Percentiles rank a stretch among this genome's conserved stretches.
Evolutionary conservation across 1,140 invertebrate genomes (phyloP).

Genomic region (Phymorhynchus buccinoides): DNA sequence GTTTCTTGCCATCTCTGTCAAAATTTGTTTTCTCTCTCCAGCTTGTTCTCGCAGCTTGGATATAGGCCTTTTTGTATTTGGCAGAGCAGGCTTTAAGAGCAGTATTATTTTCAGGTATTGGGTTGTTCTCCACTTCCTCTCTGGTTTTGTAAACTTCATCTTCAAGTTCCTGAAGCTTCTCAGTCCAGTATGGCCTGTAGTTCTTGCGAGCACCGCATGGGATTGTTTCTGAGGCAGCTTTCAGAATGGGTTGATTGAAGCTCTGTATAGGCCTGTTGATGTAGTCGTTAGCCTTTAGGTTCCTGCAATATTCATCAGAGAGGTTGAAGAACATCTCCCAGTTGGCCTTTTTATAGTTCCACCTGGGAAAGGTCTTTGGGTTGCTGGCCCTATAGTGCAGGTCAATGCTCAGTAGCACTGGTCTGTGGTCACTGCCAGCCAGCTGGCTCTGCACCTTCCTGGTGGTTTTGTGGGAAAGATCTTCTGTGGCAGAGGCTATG

Average conservation of each 20-base stretch:
- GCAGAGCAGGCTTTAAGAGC: background rate
- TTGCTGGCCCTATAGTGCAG: too few species aligned
- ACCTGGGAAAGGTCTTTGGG: too few species aligned
- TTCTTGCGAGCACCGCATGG: conserved; percentile 19
- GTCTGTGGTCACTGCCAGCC: too few species aligned
- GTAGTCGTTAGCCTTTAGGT: too few species aligned
- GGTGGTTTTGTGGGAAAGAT: too few species aligned
- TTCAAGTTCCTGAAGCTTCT: background rate
- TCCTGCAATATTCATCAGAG: too few species aligned
- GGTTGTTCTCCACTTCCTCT: background rate
- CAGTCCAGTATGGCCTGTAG: conserved; percentile 28
- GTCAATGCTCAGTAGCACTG: too few species aligned
- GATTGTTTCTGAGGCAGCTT: conserved; percentile 36
- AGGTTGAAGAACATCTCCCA: too few species aligned
- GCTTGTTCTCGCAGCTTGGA: background rate
- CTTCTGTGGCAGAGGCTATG: too few species aligned
- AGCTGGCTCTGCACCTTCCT: too few species aligned
- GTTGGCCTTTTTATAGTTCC: too few species aligned
- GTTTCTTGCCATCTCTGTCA: background rate
- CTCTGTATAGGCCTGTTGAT: too few species aligned
- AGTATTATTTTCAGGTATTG: background rate
- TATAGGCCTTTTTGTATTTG: background rate
- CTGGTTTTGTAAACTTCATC: background rate
- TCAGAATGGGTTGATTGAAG: conserved; percentile 19
- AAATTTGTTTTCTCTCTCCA: background rate